phyloP scores from a whole-genome alignment of 2,888 invertebrate species.

The Proisotoma minuta region DNA sequence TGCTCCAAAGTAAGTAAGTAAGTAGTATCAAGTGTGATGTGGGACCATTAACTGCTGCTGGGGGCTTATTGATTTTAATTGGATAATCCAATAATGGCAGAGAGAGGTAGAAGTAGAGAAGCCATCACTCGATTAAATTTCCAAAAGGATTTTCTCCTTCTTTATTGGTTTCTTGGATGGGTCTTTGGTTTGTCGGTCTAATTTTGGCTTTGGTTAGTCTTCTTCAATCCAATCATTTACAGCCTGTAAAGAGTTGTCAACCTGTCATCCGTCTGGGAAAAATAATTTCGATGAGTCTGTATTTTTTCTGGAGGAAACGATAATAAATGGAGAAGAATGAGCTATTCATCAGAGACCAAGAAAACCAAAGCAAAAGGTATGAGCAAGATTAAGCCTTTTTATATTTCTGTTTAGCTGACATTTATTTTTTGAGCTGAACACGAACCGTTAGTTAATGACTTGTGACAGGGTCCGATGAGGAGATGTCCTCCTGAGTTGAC shows the following conservation, averaged over 20 bases:
- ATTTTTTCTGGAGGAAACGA: background rate
- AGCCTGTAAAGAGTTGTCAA: slow-evolving; percentile 14
- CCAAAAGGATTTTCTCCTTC: background rate
- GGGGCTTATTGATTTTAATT: no score
- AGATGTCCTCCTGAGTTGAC: background rate
- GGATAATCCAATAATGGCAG: no score
- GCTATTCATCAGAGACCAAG: background rate
- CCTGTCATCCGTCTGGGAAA: background rate
- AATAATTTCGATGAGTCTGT: slow-evolving; percentile 15
- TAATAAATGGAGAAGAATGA: background rate
- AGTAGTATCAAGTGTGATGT: no score
- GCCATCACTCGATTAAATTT: background rate
- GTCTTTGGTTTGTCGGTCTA: background rate
- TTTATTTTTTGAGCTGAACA: background rate
- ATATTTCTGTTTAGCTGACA: background rate
- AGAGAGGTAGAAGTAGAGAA: no score
- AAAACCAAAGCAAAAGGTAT: no score
- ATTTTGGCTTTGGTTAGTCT: no score
- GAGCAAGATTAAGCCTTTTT: no score
- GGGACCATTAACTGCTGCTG: no score
- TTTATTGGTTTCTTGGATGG: background rate
- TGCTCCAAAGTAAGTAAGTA: no score
- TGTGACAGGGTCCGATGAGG: background rate
- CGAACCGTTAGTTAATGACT: background rate
- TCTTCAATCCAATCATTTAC: slow-evolving; percentile 2